phyloP scores from a whole-genome alignment of 1,140 invertebrate genomes.

The Ptiloglossa arizonensis region DNA sequence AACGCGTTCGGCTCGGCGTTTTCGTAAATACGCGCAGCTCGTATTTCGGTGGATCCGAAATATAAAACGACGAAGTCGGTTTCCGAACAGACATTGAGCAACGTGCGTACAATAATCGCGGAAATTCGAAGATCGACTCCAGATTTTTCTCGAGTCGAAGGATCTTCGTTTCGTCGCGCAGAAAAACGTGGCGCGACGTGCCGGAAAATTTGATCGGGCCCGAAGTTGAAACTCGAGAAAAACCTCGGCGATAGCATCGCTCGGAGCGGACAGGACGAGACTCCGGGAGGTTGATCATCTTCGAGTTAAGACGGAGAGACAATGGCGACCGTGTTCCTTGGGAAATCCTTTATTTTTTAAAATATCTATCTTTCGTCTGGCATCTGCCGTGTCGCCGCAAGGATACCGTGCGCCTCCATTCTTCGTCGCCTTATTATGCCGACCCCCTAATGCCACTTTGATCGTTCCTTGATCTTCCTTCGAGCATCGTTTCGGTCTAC shows the following conservation, averaged over 20 bases:
- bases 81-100: too few relatives aligned
- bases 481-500: neutral
- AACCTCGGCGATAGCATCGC: conserved; percentile 18
- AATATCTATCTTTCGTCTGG: conserved; percentile 58
- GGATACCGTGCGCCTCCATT: conserved; percentile 24
- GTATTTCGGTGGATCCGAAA: too few relatives aligned
- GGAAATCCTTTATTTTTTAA: conserved; percentile 45
- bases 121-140: too few relatives aligned
- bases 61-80: too few relatives aligned
- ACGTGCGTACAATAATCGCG: too few relatives aligned
- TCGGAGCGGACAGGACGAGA: neutral
- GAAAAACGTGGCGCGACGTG: neutral
- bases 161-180: neutral
- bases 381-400: conserved; percentile 55
- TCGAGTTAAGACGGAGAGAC: conserved; percentile 52
- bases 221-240: neutral
- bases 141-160: neutral
- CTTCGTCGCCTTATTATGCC: conserved; percentile 29
- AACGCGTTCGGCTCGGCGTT: too few relatives aligned
- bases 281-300: conserved; percentile 43
- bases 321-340: conserved; percentile 43
- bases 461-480: conserved; percentile 21
- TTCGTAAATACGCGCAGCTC: too few relatives aligned
- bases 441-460: conserved; percentile 15
- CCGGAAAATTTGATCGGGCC: neutral